These are phyloP conservation scores for Eospalax fontanierii DNA, from an alignment of 2,797 vertebrate species.

Conservation along the genomic window DNA sequence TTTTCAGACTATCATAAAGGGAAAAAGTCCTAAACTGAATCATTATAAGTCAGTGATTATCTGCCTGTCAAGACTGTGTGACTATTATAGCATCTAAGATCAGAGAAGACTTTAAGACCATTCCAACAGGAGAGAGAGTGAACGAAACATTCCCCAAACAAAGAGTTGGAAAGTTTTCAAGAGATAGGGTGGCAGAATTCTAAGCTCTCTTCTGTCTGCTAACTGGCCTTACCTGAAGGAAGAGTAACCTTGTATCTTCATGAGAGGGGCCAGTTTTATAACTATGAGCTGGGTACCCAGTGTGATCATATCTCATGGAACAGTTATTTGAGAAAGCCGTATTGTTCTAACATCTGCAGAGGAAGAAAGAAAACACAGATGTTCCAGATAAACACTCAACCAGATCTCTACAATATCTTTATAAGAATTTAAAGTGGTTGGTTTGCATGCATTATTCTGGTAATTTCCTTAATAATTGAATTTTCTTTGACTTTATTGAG, in stretches of 20 bases:
- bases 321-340: constrained; percentile 29
- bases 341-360: neutral
- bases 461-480: constrained; percentile 66
- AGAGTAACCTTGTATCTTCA: neutral
- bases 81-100: neutral
- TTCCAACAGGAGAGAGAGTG: neutral
- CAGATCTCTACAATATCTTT: constrained; percentile 15
- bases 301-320: neutral
- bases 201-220: neutral
- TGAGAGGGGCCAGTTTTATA: neutral
- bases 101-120: neutral
- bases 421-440: constrained; percentile 39
- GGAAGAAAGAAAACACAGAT: constrained; percentile 53
- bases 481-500: constrained; percentile 57
- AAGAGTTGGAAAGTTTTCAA: neutral
- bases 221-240: neutral
- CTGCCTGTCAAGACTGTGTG: neutral
- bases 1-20: neutral
- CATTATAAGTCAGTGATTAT: neutral
- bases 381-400: constrained; percentile 25
- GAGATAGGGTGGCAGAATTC: neutral
- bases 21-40: neutral
- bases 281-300: neutral
- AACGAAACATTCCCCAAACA: neutral
- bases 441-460: constrained; percentile 69